Conservation (phyloP, 2,113 vertebrate species). For the Rhinopomastus cyanomelas region DNA sequence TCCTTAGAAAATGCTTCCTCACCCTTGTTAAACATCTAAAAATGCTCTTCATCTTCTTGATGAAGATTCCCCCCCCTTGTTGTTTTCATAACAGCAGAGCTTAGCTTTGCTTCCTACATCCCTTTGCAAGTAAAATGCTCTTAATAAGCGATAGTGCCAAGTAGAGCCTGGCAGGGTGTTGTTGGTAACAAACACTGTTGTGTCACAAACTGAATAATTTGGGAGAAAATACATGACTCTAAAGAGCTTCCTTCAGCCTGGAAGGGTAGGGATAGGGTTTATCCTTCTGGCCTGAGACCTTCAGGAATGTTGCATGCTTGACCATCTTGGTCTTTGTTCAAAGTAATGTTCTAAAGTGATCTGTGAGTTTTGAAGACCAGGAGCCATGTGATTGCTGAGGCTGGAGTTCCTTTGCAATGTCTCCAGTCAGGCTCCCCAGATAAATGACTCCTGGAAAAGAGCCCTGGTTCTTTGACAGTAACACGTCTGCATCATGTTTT, state of each 20-base stretch:
- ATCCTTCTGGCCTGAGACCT: not conserved
- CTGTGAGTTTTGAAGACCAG: not conserved
- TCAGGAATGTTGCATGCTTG: not conserved
- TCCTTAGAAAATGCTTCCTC: not conserved
- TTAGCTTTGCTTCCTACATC: not conserved
- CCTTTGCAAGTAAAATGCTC: slow-evolving; percentile 17
- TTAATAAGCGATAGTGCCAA: not conserved
- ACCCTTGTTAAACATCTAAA: not conserved
- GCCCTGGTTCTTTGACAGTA: not conserved
- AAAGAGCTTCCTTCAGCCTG: not conserved
- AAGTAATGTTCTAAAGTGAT: not conserved
- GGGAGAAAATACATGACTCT: not conserved
- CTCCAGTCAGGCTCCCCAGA: not conserved
- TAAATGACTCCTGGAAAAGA: not conserved
- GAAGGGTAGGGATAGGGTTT: not conserved
- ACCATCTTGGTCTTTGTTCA: not conserved
- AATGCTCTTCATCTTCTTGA: not conserved
- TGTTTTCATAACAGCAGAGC: not conserved
- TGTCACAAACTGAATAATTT: not conserved
- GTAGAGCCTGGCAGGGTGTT: not conserved
- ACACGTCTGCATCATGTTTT: not conserved
- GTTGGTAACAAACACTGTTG: not conserved
- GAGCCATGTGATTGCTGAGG: not conserved
- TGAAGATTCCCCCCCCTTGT: accelerated
- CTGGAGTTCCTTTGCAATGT: not conserved